phyloP scores from a whole-genome alignment of 2,797 vertebrate species.

The Salarias fasciatus region DNA sequence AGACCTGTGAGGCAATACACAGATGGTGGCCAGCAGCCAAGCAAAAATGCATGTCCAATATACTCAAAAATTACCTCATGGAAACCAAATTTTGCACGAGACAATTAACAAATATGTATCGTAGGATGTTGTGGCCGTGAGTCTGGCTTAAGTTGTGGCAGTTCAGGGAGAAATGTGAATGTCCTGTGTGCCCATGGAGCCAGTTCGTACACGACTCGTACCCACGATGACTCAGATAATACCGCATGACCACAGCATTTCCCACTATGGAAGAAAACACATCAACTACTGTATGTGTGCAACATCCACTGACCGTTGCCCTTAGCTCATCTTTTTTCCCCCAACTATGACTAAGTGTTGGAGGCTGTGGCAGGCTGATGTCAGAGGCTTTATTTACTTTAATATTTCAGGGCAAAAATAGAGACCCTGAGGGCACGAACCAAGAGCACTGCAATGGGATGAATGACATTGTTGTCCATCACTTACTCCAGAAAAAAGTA shows the following conservation, averaged over 20 bases:
- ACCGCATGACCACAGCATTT: conserved; percentile 16
- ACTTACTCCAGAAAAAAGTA: too few species aligned
- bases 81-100: conserved; percentile 4
- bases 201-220: conserved; percentile 19
- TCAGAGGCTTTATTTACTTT: conserved; percentile 40
- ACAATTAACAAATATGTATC: too few species aligned
- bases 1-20: background rate
- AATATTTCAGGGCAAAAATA: conserved; percentile 25
- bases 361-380: conserved; percentile 33
- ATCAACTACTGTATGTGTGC: conserved; percentile 11
- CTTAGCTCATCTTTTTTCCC: background rate
- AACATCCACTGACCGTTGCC: conserved; percentile 8
- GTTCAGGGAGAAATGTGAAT: too few species aligned
- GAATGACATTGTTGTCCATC: conserved; percentile 18
- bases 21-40: background rate
- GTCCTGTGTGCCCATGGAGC: background rate
- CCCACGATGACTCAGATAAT: conserved; percentile 38
- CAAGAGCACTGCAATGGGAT: conserved; percentile 22
- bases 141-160: too few species aligned
- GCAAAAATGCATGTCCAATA: background rate
- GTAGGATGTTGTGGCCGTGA: too few species aligned
- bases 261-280: conserved; percentile 16
- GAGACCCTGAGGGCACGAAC: conserved; percentile 6
- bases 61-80: conserved; percentile 2
- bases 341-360: conserved; percentile 25